A percentile compares a stretch with the other conserved stretches of the same genome.
Evolutionary conservation across 2,888 invertebrate species (phyloP).

Genomic region (Opisthograptis luteolata): DNA sequence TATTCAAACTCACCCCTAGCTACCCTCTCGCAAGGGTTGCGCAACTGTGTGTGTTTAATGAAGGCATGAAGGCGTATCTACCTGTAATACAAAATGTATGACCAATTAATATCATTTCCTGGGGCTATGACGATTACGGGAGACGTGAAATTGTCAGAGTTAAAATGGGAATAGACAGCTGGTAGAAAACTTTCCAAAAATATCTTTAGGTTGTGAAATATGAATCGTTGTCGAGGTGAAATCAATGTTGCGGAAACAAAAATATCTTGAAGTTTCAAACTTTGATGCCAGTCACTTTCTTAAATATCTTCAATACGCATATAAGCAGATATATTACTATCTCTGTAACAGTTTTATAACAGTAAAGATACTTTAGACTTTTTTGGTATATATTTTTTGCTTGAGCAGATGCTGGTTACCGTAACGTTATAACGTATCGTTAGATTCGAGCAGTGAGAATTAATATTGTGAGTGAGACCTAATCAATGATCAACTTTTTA

Average conservation of each 20-base stretch:
- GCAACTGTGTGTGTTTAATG: constrained; percentile 36
- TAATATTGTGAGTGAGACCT: too few relatives aligned
- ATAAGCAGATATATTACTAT: too few relatives aligned
- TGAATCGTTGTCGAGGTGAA: too few relatives aligned
- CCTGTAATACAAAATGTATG: constrained; percentile 20
- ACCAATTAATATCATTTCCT: constrained; percentile 21
- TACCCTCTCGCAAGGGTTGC: constrained; percentile 37
- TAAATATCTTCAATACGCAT: too few relatives aligned
- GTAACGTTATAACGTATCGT: constrained; percentile 30
- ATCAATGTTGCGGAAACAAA: too few relatives aligned
- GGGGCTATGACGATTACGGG: background rate
- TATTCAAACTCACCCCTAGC: constrained; percentile 49
- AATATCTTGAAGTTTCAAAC: too few relatives aligned
- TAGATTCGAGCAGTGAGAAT: too few relatives aligned
- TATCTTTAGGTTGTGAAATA: too few relatives aligned
- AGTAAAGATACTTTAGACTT: background rate
- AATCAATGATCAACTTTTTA: constrained; percentile 51
- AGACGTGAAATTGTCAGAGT: background rate
- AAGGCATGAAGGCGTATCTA: constrained; percentile 29
- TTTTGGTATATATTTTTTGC: constrained; percentile 12
- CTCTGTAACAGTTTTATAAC: background rate
- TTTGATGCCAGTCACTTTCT: too few relatives aligned
- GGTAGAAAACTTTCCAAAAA: too few relatives aligned
- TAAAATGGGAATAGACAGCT: background rate
- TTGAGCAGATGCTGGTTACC: constrained; percentile 11